Conservation (phyloP, 1,140 invertebrate species). For the Drosophila navojoa region DNA sequence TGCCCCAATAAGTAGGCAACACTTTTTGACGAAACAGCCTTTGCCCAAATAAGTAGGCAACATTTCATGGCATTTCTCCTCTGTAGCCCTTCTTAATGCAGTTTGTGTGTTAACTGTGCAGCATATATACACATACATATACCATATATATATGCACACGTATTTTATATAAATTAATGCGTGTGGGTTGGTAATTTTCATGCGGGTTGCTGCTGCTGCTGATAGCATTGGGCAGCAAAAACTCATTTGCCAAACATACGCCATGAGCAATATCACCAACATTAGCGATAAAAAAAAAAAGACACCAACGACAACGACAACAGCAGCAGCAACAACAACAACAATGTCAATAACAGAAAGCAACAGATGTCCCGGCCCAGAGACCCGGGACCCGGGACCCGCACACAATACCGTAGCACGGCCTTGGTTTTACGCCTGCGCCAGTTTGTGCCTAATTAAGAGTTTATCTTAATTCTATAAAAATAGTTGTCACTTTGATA, state of each 20-base stretch:
- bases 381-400: neutral
- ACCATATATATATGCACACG: neutral
- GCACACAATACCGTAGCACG: neutral
- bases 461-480: conserved; percentile 70
- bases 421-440: conserved; percentile 11
- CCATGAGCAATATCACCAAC: conserved; percentile 19
- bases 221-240: conserved; percentile 28
- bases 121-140: neutral
- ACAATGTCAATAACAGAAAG: conserved; percentile 10
- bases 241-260: conserved; percentile 40
- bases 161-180: conserved; percentile 53
- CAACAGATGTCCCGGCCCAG: conserved; percentile 34
- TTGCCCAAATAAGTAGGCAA: conserved; percentile 46
- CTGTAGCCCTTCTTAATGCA: conserved; percentile 47
- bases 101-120: conserved; percentile 50
- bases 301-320: conserved; percentile 24
- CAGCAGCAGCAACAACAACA: conserved; percentile 7
- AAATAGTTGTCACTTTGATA: conserved; percentile 60
- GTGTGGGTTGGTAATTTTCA: conserved; percentile 23
- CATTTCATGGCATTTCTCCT: conserved; percentile 14
- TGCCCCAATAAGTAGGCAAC: conserved; percentile 22
- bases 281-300: conserved; percentile 41
- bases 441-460: conserved; percentile 57
- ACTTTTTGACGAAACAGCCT: neutral
- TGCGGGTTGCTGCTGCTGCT: conserved; percentile 30